A percentile compares a stretch with the other conserved stretches of the same genome.
phyloP scores from a whole-genome alignment of 2,888 invertebrate species.

The Pogonocherus hispidulus region DNA sequence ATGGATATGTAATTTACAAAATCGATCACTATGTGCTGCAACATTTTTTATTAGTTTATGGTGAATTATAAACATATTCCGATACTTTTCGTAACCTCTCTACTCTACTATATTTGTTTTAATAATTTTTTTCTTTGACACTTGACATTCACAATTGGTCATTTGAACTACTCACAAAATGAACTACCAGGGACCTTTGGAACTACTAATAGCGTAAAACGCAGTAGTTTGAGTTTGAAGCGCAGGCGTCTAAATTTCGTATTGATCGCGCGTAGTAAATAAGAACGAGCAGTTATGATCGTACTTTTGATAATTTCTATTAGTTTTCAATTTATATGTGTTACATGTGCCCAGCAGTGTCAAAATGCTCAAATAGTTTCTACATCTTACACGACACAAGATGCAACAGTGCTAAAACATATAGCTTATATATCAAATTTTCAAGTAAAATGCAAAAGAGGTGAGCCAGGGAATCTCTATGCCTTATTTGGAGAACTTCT shows the following conservation, averaged over 20 bases:
- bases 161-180: conserved; percentile 11
- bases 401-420: conserved; percentile 88
- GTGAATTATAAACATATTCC: conserved; percentile 9
- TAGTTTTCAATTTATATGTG: not conserved
- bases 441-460: conserved; percentile 78
- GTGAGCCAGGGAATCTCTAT: conserved; percentile 76
- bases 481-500: conserved; percentile 88
- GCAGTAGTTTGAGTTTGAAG: too few relatives aligned
- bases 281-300: conserved; percentile 3
- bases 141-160: not conserved
- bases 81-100: not conserved
- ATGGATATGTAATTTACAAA: not conserved
- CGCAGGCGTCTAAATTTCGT: not conserved
- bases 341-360: conserved; percentile 32
- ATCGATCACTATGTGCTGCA: not conserved
- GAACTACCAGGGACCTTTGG: too few relatives aligned
- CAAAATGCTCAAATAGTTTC: conserved; percentile 76
- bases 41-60: conserved; percentile 1
- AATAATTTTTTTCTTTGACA: conserved; percentile 1
- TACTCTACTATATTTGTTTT: conserved; percentile 7
- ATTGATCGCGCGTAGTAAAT: conserved; percentile 9
- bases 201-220: not conserved
- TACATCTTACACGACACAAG: conserved; percentile 87
- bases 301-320: not conserved
- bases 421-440: conserved; percentile 93